These are phyloP conservation scores for Dugesia japonica DNA, from an alignment of 2,888 invertebrate species.

Conservation along the genomic window DNA sequence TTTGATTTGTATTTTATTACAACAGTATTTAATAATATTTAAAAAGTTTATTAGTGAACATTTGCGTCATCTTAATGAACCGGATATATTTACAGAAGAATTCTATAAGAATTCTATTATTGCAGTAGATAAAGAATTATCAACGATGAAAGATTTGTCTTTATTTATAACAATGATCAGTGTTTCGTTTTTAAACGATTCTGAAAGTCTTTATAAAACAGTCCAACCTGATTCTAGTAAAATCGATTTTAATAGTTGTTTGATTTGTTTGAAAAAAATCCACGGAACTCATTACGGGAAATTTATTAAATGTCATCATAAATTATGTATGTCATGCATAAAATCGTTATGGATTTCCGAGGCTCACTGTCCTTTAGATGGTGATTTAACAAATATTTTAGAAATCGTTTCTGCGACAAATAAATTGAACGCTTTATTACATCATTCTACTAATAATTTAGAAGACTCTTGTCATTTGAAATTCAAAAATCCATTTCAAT, in stretches of 20 bases:
- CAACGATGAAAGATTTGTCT: neutral
- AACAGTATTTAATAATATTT: neutral
- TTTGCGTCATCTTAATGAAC: neutral
- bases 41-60: neutral
- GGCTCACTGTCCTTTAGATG: too few species aligned
- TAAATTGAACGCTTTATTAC: too few species aligned
- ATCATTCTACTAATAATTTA: too few species aligned
- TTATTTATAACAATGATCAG: neutral
- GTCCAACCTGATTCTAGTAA: neutral
- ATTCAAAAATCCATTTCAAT: too few species aligned
- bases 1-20: neutral
- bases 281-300: conserved; percentile 4
- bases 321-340: conserved; percentile 1
- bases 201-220: neutral
- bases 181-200: neutral
- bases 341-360: neutral
- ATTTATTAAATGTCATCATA: neutral
- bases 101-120: neutral
- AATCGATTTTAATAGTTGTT: neutral
- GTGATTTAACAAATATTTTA: too few species aligned
- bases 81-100: neutral
- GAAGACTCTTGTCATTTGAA: too few species aligned
- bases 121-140: neutral
- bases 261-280: neutral
- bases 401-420: too few species aligned